phyloP scores from a whole-genome alignment of 1,140 invertebrate genomes.

The Drosophila arawakana region DNA sequence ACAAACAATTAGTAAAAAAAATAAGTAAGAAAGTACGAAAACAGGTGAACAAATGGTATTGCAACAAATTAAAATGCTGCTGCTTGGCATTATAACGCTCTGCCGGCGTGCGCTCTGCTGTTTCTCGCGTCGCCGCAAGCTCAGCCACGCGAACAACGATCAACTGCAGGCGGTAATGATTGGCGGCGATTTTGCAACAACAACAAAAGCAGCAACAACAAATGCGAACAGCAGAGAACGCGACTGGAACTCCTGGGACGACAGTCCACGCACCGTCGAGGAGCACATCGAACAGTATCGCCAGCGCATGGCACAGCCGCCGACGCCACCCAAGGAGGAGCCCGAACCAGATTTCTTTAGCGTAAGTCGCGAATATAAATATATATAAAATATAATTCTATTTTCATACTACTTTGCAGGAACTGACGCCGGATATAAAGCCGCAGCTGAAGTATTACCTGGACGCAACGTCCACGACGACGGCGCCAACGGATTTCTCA shows the following conservation, averaged over 20 bases:
- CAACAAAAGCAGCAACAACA: not conserved
- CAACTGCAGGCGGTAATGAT: slow-evolving; percentile 71
- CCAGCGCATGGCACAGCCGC: slow-evolving; percentile 75
- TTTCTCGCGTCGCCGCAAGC: slow-evolving; percentile 75
- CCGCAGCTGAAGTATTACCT: slow-evolving; percentile 80
- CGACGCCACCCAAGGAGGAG: slow-evolving; percentile 75
- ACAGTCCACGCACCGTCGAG: slow-evolving; percentile 79
- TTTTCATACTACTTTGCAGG: slow-evolving; percentile 40
- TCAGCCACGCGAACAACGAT: slow-evolving; percentile 56
- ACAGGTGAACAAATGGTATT: slow-evolving; percentile 52
- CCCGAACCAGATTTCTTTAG: slow-evolving; percentile 81
- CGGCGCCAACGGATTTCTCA: slow-evolving; percentile 64
- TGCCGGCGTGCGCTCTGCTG: slow-evolving; percentile 80
- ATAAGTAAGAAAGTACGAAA: not conserved
- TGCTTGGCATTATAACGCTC: slow-evolving; percentile 72
- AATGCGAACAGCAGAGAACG: slow-evolving; percentile 50
- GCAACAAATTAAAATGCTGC: slow-evolving; percentile 78
- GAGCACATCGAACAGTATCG: slow-evolving; percentile 84
- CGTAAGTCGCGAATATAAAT: slow-evolving; percentile 45
- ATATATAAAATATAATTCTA: too few species aligned
- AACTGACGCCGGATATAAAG: slow-evolving; percentile 79
- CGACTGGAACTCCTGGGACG: slow-evolving; percentile 84
- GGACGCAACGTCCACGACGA: slow-evolving; percentile 20
- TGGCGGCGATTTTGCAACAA: slow-evolving; percentile 47
- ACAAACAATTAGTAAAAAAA: too few species aligned